Conservation (phyloP, 2,797 vertebrate genomes). For the Thaleichthys pacificus region DNA sequence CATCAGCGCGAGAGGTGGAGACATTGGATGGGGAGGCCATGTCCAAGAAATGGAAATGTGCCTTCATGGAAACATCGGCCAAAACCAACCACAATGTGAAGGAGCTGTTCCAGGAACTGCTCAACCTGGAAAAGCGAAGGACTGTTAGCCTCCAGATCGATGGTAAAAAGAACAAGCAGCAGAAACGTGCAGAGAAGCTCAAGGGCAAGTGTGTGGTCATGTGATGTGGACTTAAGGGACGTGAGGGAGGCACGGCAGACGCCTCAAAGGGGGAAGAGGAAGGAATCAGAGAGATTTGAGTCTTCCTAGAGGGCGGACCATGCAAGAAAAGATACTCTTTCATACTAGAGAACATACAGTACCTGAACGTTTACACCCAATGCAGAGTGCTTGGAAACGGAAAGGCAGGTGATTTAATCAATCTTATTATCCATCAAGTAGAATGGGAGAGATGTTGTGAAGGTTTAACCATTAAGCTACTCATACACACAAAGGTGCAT, state of each 20-base stretch:
- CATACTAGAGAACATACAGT: slow-evolving; percentile 2
- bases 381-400: background rate
- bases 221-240: slow-evolving; percentile 59
- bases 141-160: slow-evolving; percentile 94
- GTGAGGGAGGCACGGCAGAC: slow-evolving; percentile 16
- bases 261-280: background rate
- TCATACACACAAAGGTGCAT: background rate
- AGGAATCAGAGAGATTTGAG: slow-evolving; percentile 26
- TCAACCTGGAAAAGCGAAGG: slow-evolving; percentile 93
- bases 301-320: background rate
- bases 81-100: slow-evolving; percentile 98
- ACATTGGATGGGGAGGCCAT: slow-evolving; percentile 88
- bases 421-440: slow-evolving; percentile 1
- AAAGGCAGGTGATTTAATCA: background rate
- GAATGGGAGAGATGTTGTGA: background rate
- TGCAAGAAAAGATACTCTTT: background rate
- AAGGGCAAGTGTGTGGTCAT: slow-evolving; percentile 95
- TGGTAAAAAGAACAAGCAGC: slow-evolving; percentile 89
- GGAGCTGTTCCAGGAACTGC: slow-evolving; percentile 97
- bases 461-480: background rate
- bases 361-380: background rate
- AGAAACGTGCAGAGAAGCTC: slow-evolving; percentile 91
- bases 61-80: slow-evolving; percentile 99
- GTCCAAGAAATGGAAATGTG: slow-evolving; percentile 94
- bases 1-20: slow-evolving; percentile 88